Conservation (phyloP, 2,888 invertebrate species). For the Liposcelis brunnea region DNA sequence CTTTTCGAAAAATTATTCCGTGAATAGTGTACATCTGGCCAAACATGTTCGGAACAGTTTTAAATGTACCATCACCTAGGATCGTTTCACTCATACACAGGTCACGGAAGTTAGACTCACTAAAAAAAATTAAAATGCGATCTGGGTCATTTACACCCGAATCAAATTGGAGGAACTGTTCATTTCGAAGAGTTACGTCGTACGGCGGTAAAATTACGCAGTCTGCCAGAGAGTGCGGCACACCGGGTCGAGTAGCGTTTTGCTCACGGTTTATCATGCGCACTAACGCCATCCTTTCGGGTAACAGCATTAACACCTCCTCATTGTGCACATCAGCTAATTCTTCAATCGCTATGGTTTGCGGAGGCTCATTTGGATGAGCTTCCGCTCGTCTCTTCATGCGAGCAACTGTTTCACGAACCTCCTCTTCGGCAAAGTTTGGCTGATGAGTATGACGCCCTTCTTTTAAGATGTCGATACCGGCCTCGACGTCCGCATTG, state of each 20-base stretch:
- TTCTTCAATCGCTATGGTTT: no score
- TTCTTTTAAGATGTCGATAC: background rate
- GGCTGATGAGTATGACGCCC: conserved; percentile 1
- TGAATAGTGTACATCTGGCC: background rate
- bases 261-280: no score
- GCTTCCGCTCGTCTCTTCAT: no score
- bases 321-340: no score
- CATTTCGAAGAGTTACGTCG: background rate
- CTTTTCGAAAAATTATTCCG: background rate
- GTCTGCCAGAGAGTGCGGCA: background rate
- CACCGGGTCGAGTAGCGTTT: background rate
- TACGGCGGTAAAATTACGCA: background rate
- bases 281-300: no score
- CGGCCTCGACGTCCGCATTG: background rate
- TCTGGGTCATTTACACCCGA: background rate
- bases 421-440: conserved; percentile 1
- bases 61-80: background rate
- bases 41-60: conserved; percentile 4
- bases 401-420: background rate
- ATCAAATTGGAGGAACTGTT: background rate
- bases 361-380: no score
- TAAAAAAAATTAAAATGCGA: background rate
- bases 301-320: no score
- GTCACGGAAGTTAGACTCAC: background rate
- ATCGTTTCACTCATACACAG: background rate